Evolutionary conservation across 2,113 vertebrate genomes (phyloP).

Genomic region (Thalassarche chlororhynchos): DNA sequence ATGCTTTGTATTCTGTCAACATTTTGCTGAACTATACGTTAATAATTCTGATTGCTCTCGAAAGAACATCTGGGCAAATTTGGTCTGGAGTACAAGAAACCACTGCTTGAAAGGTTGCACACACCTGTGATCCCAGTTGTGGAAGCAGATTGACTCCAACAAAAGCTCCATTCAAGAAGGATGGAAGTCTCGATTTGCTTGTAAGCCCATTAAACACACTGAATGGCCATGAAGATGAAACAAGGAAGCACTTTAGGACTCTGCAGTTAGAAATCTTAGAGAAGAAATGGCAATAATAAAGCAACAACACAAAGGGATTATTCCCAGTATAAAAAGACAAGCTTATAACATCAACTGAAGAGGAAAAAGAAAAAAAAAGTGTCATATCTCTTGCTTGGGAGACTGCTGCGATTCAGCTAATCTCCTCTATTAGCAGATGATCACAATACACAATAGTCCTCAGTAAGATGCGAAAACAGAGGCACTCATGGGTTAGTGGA

Average conservation of each 20-base stretch:
- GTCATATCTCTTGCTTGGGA: neutral
- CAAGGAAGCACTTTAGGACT: slow-evolving; percentile 58
- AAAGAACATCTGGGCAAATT: slow-evolving; percentile 60
- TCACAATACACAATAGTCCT: slow-evolving; percentile 15
- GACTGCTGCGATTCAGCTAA: slow-evolving; percentile 45
- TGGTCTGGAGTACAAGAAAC: slow-evolving; percentile 8
- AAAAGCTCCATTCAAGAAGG: slow-evolving; percentile 23
- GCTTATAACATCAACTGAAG: neutral
- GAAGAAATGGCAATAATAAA: slow-evolving; percentile 34
- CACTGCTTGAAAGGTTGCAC: slow-evolving; percentile 32
- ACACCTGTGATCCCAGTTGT: slow-evolving; percentile 51
- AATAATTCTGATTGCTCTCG: slow-evolving; percentile 56
- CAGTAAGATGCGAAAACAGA: neutral
- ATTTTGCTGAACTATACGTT: slow-evolving; percentile 54
- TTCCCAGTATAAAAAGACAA: slow-evolving; percentile 43
- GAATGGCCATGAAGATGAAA: slow-evolving; percentile 52
- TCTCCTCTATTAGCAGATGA: slow-evolving; percentile 46
- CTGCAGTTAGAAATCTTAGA: slow-evolving; percentile 33
- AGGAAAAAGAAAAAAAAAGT: neutral
- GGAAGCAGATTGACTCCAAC: slow-evolving; percentile 40
- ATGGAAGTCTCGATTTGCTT: slow-evolving; percentile 4
- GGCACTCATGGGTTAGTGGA: neutral
- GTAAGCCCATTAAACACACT: slow-evolving; percentile 36
- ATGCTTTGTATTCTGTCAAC: slow-evolving; percentile 67
- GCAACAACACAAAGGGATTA: slow-evolving; percentile 54